These are phyloP conservation scores for Megalurothrips usitatus DNA, from an alignment of 2,888 invertebrate genomes.

Conservation along the genomic window DNA sequence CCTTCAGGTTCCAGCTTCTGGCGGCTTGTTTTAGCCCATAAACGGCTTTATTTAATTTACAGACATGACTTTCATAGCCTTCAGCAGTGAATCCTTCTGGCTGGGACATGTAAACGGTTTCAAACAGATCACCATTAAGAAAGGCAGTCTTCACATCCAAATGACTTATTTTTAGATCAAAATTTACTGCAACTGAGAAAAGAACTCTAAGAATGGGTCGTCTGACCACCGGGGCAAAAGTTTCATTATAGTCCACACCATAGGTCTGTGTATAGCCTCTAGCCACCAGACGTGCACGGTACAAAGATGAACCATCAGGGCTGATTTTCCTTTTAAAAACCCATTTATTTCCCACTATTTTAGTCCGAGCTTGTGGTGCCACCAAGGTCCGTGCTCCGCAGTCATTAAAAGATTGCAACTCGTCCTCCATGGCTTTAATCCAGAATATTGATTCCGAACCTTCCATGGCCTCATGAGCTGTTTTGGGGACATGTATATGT, in stretches of 20 bases:
- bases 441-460: no score
- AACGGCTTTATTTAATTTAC: slow-evolving; percentile 31
- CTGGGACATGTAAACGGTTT: slow-evolving; percentile 34
- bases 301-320: no score
- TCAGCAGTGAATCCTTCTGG: slow-evolving; percentile 30
- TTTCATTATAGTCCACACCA: slow-evolving; percentile 29
- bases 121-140: slow-evolving; percentile 34
- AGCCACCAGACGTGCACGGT: no score
- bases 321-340: no score
- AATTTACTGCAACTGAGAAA: slow-evolving; percentile 33
- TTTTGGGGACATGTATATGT: no score
- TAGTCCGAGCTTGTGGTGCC: no score
- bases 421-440: no score
- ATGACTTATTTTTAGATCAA: slow-evolving; percentile 34
- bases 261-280: no score
- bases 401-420: no score
- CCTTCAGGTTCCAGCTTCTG: slow-evolving; percentile 33
- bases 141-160: slow-evolving; percentile 36
- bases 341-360: no score
- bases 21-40: slow-evolving; percentile 35
- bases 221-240: slow-evolving; percentile 35
- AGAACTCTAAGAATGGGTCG: slow-evolving; percentile 33
- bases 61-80: slow-evolving; percentile 33
- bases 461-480: no score
- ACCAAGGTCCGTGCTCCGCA: no score